These are phyloP conservation scores for Bombycilla garrulus DNA, from an alignment of 2,113 vertebrate species.

Conservation along the genomic window DNA sequence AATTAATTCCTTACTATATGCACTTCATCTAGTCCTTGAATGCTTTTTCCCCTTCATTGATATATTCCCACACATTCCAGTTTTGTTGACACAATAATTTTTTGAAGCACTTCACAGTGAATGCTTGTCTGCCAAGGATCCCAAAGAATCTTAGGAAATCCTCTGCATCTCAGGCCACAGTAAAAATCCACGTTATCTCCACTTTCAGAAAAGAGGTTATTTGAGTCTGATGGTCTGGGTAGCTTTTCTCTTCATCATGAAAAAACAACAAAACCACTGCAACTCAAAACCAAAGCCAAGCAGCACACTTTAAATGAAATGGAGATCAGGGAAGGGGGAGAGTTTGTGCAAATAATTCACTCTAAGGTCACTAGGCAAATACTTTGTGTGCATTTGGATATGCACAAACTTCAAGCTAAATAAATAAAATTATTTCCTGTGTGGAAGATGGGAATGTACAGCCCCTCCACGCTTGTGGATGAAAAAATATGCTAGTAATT, in stretches of 20 bases:
- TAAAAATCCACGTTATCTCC: neutral
- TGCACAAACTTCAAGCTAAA: neutral
- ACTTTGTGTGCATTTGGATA: neutral
- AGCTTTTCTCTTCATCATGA: neutral
- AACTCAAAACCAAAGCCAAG: neutral
- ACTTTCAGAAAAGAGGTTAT: neutral
- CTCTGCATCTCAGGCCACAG: neutral
- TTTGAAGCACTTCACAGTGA: conserved; percentile 33
- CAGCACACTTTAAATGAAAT: neutral
- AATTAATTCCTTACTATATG: neutral
- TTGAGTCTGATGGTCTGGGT: neutral
- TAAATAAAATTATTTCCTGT: neutral
- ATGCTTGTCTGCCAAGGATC: neutral
- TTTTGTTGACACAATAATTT: conserved; percentile 36
- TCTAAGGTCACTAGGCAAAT: neutral
- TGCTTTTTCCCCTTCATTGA: neutral
- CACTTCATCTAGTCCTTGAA: conserved; percentile 4
- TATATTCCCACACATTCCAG: neutral
- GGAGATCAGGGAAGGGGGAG: neutral
- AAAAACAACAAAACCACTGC: neutral
- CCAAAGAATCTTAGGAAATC: conserved; percentile 61
- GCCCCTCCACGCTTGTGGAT: neutral
- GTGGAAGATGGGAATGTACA: neutral
- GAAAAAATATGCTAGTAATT: neutral
- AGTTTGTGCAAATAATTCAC: neutral